These are phyloP conservation scores for Australoheros facetus DNA, from an alignment of 2,797 vertebrate species.

Conservation along the genomic window DNA sequence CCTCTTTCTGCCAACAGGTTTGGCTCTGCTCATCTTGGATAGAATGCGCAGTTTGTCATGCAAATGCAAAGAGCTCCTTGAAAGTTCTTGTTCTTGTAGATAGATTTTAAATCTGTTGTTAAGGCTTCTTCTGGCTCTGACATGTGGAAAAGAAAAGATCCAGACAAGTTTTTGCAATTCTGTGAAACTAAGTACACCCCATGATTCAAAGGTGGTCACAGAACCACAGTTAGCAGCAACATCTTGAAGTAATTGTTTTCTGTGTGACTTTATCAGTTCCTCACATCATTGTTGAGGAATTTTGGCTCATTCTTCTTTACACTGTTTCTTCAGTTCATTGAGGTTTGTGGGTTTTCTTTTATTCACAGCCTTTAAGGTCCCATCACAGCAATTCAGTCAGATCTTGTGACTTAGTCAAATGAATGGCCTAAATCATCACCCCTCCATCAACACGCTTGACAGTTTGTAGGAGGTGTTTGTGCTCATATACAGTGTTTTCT, in stretches of 20 bases:
- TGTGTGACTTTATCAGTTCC: background rate
- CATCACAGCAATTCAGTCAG: background rate
- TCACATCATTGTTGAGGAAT: slow-evolving; percentile 6
- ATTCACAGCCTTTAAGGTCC: background rate
- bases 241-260: slow-evolving; percentile 4
- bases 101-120: slow-evolving; percentile 2
- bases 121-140: background rate
- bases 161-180: background rate
- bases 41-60: background rate
- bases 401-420: background rate
- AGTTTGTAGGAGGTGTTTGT: background rate
- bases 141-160: background rate
- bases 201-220: background rate
- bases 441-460: background rate
- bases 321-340: slow-evolving; percentile 1
- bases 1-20: background rate
- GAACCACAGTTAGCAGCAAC: background rate
- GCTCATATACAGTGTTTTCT: background rate
- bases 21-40: background rate
- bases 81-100: slow-evolving; percentile 1
- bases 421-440: no score
- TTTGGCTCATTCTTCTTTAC: background rate
- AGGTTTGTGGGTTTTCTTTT: slow-evolving; percentile 1
- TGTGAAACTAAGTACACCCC: background rate
- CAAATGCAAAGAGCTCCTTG: background rate